A percentile compares a stretch with the other conserved stretches of the same genome.
Conservation (phyloP, 2,888 invertebrate species). For the Parasteatoda lunata region DNA sequence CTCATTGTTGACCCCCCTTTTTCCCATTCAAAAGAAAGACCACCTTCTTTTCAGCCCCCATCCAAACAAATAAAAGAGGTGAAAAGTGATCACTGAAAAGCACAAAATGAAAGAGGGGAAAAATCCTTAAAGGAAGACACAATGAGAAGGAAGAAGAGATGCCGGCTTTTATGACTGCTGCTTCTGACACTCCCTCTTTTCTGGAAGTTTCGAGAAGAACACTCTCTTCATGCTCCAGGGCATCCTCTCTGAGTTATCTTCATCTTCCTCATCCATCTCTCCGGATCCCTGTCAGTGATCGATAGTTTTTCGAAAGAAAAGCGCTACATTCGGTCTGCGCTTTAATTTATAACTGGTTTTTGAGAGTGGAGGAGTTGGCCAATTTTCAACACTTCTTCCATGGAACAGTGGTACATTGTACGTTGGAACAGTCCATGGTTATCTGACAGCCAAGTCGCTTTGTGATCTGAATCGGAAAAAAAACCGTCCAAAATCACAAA, state of each 20-base stretch:
- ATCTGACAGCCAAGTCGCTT: too few species aligned
- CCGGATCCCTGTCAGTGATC: constrained; percentile 41
- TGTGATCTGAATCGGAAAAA: too few species aligned
- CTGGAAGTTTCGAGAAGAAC: background rate
- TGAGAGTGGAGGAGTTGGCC: background rate
- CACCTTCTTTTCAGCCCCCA: background rate
- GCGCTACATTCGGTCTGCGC: constrained; percentile 10
- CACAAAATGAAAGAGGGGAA: background rate
- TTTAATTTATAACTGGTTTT: constrained; percentile 44
- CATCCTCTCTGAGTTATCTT: constrained; percentile 6
- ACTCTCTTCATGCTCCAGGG: constrained; percentile 10
- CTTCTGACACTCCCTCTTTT: background rate
- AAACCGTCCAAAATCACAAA: too few species aligned
- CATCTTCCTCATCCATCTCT: constrained; percentile 35
- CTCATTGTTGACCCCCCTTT: background rate
- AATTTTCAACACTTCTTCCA: background rate
- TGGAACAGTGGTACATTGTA: constrained; percentile 6
- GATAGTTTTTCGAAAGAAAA: constrained; percentile 35
- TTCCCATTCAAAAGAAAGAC: background rate
- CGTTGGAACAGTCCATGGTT: too few species aligned
- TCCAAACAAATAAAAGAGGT: constrained; percentile 1
- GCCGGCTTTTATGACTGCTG: constrained; percentile 48
- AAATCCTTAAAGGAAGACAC: constrained; percentile 5
- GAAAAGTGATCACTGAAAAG: constrained; percentile 13
- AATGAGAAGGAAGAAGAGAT: background rate